Base-by-base conservation (phyloP, 2,888 invertebrate species). In the Mellilla xanthometata region DNA sequence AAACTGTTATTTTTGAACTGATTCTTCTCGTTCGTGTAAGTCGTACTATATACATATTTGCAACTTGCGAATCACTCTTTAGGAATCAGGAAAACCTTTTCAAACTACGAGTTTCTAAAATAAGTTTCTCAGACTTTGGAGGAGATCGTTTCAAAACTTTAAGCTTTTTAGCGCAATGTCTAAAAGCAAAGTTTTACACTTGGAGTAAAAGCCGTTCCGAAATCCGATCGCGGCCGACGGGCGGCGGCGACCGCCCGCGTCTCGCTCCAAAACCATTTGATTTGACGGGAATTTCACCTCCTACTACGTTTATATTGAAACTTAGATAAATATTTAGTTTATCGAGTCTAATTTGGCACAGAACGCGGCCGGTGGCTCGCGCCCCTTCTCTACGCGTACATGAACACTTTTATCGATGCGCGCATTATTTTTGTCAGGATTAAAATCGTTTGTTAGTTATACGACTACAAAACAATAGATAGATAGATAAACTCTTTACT, bases 221-320 rank as follows among this genome's bases (percentile, higher is more conserved):
- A 81, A 81, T 74, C 69, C 58, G 76, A 77, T 75, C 32, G 52
- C 45, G 64, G 65, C 27, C 35, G 35, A 9, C 34, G 32, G 32
- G 13, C 27, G 36, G 11, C 36, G 28, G 12, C 28, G 46, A 38
- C 84, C 85, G 81, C 83, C 82, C 84, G 84, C 85, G 78, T 74
- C 77, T 75, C 71, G 77, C 72, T 78, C 79, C 75, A 80, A 76
- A 81, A 81, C 82, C 77, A 84, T 85, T 85, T 76, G 76, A 84
- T 82, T 85, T 85, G 85, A 86, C 83, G 80, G 84, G 76, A 81
- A 84, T 83, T 79, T 80, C 83, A 83, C 85, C 85, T 83, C 81
- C 81, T 81, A 85, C 81, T 76, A 83, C 85, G 85, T 87, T 86
- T 87, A 83, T 84, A 86, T 87, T 86, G 86, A 85, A 86, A 85